phyloP scores from a whole-genome alignment of 1,140 invertebrate species.

The Zaprionus kolodkinae region DNA sequence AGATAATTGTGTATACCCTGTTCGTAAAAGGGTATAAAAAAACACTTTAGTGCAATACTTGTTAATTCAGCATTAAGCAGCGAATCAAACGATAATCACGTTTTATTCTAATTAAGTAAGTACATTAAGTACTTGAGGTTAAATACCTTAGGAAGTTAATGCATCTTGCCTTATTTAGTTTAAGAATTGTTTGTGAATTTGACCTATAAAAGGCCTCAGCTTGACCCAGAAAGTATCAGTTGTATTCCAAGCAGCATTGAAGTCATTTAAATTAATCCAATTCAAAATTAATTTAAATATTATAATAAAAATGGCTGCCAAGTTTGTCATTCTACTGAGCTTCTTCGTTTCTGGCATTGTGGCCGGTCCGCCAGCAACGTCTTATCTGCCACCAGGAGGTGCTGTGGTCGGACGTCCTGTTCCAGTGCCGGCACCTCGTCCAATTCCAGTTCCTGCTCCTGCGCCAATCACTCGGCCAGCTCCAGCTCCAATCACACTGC shows the following conservation, averaged over 20 bases:
- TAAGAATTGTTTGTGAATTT: neutral
- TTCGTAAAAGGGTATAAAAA: too few relatives aligned
- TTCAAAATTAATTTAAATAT: neutral
- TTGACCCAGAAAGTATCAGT: neutral
- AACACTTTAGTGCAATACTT: too few relatives aligned
- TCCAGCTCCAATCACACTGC: too few relatives aligned
- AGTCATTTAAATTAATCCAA: neutral
- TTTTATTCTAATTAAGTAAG: neutral
- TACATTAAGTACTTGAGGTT: neutral
- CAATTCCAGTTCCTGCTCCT: neutral
- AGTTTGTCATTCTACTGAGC: slow-evolving; percentile 9
- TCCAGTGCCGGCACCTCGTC: neutral
- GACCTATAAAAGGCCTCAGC: neutral
- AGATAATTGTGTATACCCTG: too few relatives aligned
- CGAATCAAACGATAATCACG: neutral
- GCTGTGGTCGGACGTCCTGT: neutral
- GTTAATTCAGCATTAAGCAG: neutral
- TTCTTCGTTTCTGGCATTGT: slow-evolving; percentile 13
- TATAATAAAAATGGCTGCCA: slow-evolving; percentile 9
- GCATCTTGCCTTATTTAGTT: neutral
- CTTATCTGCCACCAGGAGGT: slow-evolving; percentile 1
- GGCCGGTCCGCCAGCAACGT: slow-evolving; percentile 2
- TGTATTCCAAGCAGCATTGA: neutral
- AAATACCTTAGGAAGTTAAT: neutral
- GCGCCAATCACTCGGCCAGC: too few relatives aligned